These are phyloP conservation scores for Nephrotoma appendiculata DNA, from an alignment of 2,888 invertebrate genomes.

Conservation along the genomic window DNA sequence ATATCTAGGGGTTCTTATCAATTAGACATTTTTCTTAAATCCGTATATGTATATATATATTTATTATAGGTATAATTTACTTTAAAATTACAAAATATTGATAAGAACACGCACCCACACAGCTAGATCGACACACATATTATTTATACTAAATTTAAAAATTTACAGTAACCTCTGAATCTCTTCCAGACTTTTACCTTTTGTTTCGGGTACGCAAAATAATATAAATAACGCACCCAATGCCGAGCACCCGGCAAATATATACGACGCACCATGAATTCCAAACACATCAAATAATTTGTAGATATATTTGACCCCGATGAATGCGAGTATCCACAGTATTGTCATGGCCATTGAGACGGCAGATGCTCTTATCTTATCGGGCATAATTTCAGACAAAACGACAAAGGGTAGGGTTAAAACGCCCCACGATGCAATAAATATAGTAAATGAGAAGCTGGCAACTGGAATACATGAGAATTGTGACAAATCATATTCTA, in stretches of 20 bases:
- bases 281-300: slow-evolving; percentile 18
- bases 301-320: slow-evolving; percentile 16
- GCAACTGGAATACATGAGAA: slow-evolving; percentile 10
- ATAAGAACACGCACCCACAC: background rate
- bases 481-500: background rate
- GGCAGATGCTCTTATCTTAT: slow-evolving; percentile 10
- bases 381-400: slow-evolving; percentile 10
- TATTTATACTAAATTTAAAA: background rate
- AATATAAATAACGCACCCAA: slow-evolving; percentile 23
- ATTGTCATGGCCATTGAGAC: slow-evolving; percentile 13
- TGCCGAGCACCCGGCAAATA: slow-evolving; percentile 21
- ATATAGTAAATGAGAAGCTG: slow-evolving; percentile 10
- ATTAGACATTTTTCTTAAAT: background rate
- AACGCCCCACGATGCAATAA: slow-evolving; percentile 10
- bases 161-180: slow-evolving; percentile 19
- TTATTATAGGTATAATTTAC: background rate
- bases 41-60: background rate
- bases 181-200: slow-evolving; percentile 25
- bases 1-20: background rate
- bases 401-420: slow-evolving; percentile 11
- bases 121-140: background rate
- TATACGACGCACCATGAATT: slow-evolving; percentile 24
- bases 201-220: slow-evolving; percentile 27
- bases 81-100: background rate
- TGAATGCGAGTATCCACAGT: slow-evolving; percentile 16